A percentile compares a stretch with the other conserved stretches of the same genome.
Conservation (phyloP, 2,113 vertebrate species). For the Macroglossus sobrinus region DNA sequence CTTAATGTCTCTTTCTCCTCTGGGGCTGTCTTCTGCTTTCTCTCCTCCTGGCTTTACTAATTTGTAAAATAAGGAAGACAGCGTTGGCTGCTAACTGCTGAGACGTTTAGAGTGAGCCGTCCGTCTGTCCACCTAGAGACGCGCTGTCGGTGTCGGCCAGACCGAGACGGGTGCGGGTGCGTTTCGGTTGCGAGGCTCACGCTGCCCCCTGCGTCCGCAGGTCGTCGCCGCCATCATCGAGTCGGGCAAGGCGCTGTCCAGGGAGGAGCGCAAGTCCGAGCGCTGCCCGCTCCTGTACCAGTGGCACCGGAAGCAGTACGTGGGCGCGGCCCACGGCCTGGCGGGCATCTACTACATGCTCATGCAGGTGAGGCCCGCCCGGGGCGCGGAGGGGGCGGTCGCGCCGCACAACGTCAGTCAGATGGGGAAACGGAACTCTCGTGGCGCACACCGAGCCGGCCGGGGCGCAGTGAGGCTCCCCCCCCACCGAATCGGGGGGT, state of each 20-base stretch:
- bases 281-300: conserved; percentile 96
- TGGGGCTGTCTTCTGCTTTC: not conserved
- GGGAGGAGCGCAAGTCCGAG: conserved; percentile 91
- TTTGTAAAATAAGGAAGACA: not conserved
- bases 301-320: conserved; percentile 97
- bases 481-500: not conserved
- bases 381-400: accelerated
- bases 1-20: not conserved
- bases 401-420: accelerated
- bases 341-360: conserved; percentile 95
- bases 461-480: not conserved
- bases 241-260: conserved; percentile 92
- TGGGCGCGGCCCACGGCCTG: conserved; percentile 95
- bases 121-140: not conserved
- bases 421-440: not conserved
- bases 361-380: conserved; percentile 87
- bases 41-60: not conserved
- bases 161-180: not conserved
- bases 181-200: not conserved
- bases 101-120: not conserved
- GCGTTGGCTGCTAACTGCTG: not conserved
- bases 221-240: conserved; percentile 91
- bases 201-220: conserved; percentile 74
- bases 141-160: not conserved
- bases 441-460: not conserved